Evolutionary conservation across 2,888 invertebrate species (phyloP), one percentile per base, ranked within the genome.

Genomic region (Diogma glabrata): DNA sequence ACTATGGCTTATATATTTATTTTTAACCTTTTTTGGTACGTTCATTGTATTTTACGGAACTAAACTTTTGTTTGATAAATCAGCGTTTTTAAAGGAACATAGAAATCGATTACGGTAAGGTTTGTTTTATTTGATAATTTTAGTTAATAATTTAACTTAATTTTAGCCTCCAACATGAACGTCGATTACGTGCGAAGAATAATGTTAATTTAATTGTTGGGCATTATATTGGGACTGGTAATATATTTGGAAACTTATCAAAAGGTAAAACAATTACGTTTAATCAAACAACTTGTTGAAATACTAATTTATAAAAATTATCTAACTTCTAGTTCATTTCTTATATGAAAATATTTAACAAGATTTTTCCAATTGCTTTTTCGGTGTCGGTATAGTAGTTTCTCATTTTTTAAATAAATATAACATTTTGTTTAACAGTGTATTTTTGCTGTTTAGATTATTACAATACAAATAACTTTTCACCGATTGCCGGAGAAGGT

Each of bases 201-300:
- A 16, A 16, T 14, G 28, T 48, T 19, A 65, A 64, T 56, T 87
- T 90, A 6, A 82, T 92, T 49, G 87, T 93, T 20, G 92, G 91
- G 2, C 89, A 89, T 69, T 93, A 90, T 68, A 79, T 90, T 60
- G 92, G 91, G 47, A 84, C 87, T 57, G 80, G 79, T 49, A 83
- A 83, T 63, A 79, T 83, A 54, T 86, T 87, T 62, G 79, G 81
- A 23, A 89, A 90, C 65, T 76, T 90, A 57, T 84, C 88, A 53
- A 76, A 81, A 72, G 87, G 87, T 84, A 71, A 62, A 43, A 20
- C 23, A n/a, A n/a, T n/a, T n/a, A n/a, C n/a, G n/a, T n/a, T n/a
- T n/a, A n/a, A n/a, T n/a, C n/a, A n/a, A n/a, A n/a, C n/a, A n/a
- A n/a, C n/a, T n/a, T n/a, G n/a, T n/a, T n/a, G n/a, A n/a, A n/a